Percentiles rank a stretch among this genome's conserved stretches.
Conservation (phyloP, 2,888 invertebrate genomes). For the Lithodes maja region DNA sequence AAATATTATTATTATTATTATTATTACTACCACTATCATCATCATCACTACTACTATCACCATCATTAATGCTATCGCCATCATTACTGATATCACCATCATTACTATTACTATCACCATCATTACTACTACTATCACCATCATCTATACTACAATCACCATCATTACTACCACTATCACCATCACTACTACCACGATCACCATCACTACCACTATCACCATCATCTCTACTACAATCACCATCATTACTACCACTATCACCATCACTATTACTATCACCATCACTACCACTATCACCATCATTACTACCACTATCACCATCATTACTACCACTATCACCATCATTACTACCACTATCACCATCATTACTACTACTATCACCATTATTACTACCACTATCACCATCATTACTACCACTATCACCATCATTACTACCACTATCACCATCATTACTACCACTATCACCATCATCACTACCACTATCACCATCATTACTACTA, state of each 20-base stretch:
- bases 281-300: no score
- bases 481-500: not conserved
- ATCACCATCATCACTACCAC: not conserved
- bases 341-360: not conserved
- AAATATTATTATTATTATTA: not conserved
- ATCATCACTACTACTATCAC: not conserved
- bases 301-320: not conserved
- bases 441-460: not conserved
- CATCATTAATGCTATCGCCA: not conserved
- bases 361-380: not conserved
- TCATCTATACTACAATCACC: no score
- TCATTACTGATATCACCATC: not conserved
- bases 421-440: not conserved
- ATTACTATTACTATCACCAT: not conserved
- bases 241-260: no score
- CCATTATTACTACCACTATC: not conserved
- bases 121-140: not conserved
- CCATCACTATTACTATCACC: no score
- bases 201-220: no score
- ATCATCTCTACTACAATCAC: no score
- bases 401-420: not conserved
- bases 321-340: not conserved
- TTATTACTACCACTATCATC: not conserved
- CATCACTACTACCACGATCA: no score
- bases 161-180: no score